phyloP scores from a whole-genome alignment of 2,797 vertebrate species.

The Sebastes variabilis region DNA sequence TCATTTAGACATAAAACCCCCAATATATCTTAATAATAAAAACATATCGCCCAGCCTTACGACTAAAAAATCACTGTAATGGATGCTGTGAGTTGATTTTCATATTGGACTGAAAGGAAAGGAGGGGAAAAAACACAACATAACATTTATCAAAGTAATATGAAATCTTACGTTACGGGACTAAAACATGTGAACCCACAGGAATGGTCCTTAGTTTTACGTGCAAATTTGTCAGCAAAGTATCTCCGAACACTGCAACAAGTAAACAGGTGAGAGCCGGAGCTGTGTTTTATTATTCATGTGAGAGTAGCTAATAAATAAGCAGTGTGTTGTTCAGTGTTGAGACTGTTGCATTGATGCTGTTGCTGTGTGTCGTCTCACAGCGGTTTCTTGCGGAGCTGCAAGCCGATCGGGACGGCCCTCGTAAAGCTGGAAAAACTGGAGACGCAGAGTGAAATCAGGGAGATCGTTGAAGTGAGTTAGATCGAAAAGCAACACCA shows the following conservation, averaged over 20 bases:
- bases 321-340: not conserved
- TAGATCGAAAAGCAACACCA: rapidly evolving
- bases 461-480: slow-evolving; percentile 87
- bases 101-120: not conserved
- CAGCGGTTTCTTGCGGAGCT: slow-evolving; percentile 90
- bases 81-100: not conserved
- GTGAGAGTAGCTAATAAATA: not conserved
- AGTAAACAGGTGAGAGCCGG: not conserved
- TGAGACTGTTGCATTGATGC: not conserved
- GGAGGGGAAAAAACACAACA: not conserved
- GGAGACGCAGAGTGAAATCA: slow-evolving; percentile 93
- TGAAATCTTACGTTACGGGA: not conserved
- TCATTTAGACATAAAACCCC: not conserved
- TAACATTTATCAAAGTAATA: not conserved
- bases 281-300: not conserved
- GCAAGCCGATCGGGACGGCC: slow-evolving; percentile 93
- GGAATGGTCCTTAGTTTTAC: not conserved
- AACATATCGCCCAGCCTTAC: too few species aligned
- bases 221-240: not conserved
- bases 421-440: slow-evolving; percentile 93
- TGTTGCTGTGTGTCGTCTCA: not conserved
- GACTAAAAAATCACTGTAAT: not conserved
- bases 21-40: not conserved
- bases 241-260: not conserved
- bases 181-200: not conserved